phyloP scores from a whole-genome alignment of 2,797 vertebrate species.

The Pseudotriccus pelzelni region DNA sequence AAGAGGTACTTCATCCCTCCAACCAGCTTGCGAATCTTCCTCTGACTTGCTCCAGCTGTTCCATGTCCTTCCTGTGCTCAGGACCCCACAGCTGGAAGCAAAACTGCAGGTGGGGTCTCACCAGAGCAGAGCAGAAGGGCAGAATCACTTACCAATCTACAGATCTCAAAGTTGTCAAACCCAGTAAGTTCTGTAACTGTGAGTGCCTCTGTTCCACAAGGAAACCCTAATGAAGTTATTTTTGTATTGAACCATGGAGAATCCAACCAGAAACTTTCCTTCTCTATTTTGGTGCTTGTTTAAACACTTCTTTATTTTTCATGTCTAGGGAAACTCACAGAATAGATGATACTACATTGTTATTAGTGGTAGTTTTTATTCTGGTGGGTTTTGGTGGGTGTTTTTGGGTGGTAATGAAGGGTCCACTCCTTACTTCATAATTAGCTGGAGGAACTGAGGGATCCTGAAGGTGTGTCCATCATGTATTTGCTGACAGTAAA shows the following conservation, averaged over 20 bases:
- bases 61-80: not conserved
- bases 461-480: not conserved
- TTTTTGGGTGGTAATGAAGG: not conserved
- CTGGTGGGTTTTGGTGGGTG: too few species aligned
- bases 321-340: not conserved
- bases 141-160: not conserved
- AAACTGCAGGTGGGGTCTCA: not conserved
- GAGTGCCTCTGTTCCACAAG: not conserved
- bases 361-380: not conserved
- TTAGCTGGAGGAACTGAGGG: not conserved
- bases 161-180: not conserved
- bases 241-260: not conserved
- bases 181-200: not conserved
- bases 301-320: not conserved
- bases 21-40: not conserved
- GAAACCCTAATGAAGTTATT: not conserved
- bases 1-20: not conserved
- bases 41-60: not conserved
- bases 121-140: not conserved
- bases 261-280: not conserved
- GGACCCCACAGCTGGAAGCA: not conserved
- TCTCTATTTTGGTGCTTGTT: not conserved
- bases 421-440: not conserved
- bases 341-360: not conserved
- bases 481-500: not conserved